Percentiles rank a stretch among this genome's conserved stretches.
Conservation (phyloP, 2,888 invertebrate species). For the Rhamphomyia laevipes region DNA sequence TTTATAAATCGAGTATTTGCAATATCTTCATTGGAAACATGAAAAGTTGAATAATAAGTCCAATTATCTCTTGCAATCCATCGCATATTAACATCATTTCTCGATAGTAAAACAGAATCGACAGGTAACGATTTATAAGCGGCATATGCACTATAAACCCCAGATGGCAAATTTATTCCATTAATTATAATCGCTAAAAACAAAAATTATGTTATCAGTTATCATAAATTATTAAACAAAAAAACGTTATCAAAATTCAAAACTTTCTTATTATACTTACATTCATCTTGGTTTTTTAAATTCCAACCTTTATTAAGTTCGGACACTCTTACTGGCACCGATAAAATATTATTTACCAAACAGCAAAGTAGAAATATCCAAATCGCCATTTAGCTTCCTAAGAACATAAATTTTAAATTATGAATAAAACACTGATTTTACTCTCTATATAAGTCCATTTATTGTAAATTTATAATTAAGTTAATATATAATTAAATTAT, state of each 20-base stretch:
- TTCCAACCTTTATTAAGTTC: constrained; percentile 25
- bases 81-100: constrained; percentile 65
- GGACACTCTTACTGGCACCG: constrained; percentile 16
- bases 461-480: too few relatives aligned
- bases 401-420: too few relatives aligned
- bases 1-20: constrained; percentile 24
- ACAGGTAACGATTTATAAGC: constrained; percentile 13
- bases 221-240: neutral
- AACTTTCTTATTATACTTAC: constrained; percentile 18
- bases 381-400: too few relatives aligned
- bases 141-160: constrained; percentile 26
- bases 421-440: too few relatives aligned
- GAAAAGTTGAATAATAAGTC: constrained; percentile 58
- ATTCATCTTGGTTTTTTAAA: constrained; percentile 22
- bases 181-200: constrained; percentile 21
- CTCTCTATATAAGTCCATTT: too few relatives aligned
- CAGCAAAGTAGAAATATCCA: neutral
- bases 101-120: constrained; percentile 40
- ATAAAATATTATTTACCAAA: neutral
- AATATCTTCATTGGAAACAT: constrained; percentile 37
- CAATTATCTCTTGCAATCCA: constrained; percentile 77
- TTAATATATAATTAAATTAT: too few relatives aligned
- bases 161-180: constrained; percentile 26
- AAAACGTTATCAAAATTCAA: neutral
- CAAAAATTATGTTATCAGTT: too few relatives aligned